These are phyloP conservation scores for Bombus waltoni DNA, from an alignment of 1,140 invertebrate genomes.

Conservation along the genomic window DNA sequence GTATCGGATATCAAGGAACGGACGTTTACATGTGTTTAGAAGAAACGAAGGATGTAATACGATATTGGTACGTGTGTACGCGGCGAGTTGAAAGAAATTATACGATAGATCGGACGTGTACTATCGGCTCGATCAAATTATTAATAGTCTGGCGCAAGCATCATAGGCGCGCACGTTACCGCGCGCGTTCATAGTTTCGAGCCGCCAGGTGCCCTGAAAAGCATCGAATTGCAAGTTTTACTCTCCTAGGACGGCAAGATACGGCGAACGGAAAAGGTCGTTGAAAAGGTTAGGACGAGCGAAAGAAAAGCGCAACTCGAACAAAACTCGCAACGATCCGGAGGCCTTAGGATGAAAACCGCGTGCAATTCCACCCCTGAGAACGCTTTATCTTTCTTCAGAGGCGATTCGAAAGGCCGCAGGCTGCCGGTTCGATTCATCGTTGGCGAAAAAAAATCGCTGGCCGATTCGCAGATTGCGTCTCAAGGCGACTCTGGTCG, in stretches of 20 bases:
- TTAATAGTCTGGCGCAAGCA: no score
- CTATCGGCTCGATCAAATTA: no score
- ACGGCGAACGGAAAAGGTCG: not conserved
- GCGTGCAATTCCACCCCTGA: not conserved
- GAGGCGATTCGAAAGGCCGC: not conserved
- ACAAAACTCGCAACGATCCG: not conserved
- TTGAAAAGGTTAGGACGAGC: not conserved
- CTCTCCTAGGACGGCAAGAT: no score
- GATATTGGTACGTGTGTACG: no score
- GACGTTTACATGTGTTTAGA: conserved; percentile 8
- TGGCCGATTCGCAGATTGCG: conserved; percentile 40
- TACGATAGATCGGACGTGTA: not conserved
- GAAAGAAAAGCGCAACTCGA: not conserved
- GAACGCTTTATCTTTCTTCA: conserved; percentile 21
- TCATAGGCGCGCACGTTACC: no score
- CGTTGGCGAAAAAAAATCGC: conserved; percentile 2
- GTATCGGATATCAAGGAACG: not conserved
- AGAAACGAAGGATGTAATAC: not conserved
- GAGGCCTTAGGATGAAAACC: not conserved
- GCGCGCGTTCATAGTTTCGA: no score
- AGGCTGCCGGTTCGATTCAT: conserved; percentile 40
- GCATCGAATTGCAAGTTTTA: no score
- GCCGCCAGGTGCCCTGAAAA: no score
- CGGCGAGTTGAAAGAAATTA: no score
- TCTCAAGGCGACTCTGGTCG: conserved; percentile 31